These are phyloP conservation scores for Cataglyphis cursor DNA, from an alignment of 2,888 invertebrate genomes.

Conservation along the genomic window DNA sequence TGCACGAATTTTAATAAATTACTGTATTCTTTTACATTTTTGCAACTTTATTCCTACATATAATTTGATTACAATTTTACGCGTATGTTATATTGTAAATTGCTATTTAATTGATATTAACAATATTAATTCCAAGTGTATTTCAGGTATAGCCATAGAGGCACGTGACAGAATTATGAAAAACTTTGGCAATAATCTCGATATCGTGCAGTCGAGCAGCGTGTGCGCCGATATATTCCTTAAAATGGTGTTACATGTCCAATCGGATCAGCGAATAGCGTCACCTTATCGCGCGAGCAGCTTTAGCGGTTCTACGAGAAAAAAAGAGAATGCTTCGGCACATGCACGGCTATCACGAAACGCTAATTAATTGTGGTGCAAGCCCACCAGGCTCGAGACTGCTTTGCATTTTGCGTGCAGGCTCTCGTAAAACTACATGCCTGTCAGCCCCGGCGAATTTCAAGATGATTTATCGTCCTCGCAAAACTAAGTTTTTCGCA, in stretches of 20 bases:
- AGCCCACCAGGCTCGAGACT: conserved; percentile 76
- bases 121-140: not conserved
- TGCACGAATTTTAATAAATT: conserved; percentile 78
- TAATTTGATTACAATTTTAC: conserved; percentile 6
- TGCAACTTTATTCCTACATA: not conserved
- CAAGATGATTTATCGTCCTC: conserved; percentile 83
- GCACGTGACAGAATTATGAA: conserved; percentile 27
- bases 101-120: conserved; percentile 27
- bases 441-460: conserved; percentile 84
- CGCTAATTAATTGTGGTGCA: conserved; percentile 85
- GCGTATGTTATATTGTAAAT: not conserved
- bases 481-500: conserved; percentile 83
- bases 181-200: conserved; percentile 30
- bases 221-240: conserved; percentile 37
- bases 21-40: conserved; percentile 78
- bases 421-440: conserved; percentile 84
- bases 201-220: conserved; percentile 22
- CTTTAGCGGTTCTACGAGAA: conserved; percentile 58
- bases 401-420: conserved; percentile 85
- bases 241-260: conserved; percentile 46
- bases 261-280: conserved; percentile 75
- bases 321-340: conserved; percentile 77
- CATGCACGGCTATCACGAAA: conserved; percentile 85
- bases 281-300: conserved; percentile 79
- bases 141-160: not conserved